Base-by-base conservation (phyloP, 2,888 invertebrate genomes). In the Zhuqinia jingwanae region DNA sequence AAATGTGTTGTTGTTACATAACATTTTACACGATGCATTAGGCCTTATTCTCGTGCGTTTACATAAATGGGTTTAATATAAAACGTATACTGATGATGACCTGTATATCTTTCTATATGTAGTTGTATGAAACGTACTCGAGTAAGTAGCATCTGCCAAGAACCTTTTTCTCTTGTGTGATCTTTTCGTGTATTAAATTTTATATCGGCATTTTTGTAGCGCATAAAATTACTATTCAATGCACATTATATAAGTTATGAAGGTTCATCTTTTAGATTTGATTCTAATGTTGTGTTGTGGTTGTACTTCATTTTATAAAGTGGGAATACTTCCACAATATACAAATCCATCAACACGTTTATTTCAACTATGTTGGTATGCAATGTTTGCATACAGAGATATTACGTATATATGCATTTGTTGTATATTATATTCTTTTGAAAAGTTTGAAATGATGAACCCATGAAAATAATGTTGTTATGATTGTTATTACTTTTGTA, bases 1-100 rank as follows among this genome's bases (percentile, higher is more conserved):
- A 87, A 84, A 84, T 77, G 84, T 77, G 77, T 84, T 84, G 84
- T 84, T 68, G 45, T 45, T 65, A 70, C 68, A 78, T 68, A 78
- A 77, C 77, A 77, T 78, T 78, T 84, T 84, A 84, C 76, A 77
- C 56, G 84, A 77, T 84, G 56, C 58, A 83, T 82, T 87, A 87
- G 78, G 82, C 82, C 81, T 45, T 56, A 73, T 81, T 81, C 81
- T 81, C 25, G 22, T 45, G 81, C 36, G 30, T 73, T 70, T 70
- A 70, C 70, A 70, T 70, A 58, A 70, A 81, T 50, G 58, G 27
- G n/a, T n/a, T n/a, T n/a, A n/a, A 70, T 68, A 68, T 53, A 75
- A 50, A 15, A 50, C 17, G 13, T 17, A 17, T n/a, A n/a, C n/a
- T n/a, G n/a, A 42, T 1, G 47, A 45, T 70, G 22, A 20, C 6